Evolutionary conservation across 2,888 invertebrate genomes (phyloP), one percentile per base, ranked within the genome.

Genomic region (Rhamphomyia laevipes): DNA sequence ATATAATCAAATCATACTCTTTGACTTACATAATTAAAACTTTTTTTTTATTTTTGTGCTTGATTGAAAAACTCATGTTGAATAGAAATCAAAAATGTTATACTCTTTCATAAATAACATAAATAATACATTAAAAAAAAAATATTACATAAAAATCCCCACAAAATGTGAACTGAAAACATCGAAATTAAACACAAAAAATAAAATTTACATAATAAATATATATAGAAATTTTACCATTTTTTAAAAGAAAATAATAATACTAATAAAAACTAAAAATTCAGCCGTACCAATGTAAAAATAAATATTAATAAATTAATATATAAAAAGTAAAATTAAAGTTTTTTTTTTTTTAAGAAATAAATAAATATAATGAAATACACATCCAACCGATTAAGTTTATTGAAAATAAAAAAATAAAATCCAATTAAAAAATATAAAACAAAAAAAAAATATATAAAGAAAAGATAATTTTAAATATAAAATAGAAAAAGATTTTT

Each of bases 401-500:
- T 12, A 45, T 35, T 33, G 37, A 3, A 45, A 45, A 17, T 18
- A 33, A 33, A 38, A 38, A 3, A 23, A 42, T 13, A 21, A 42
- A 12, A 38, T 23, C 5, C n/a, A 23, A 42, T n/a, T 42, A 23
- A 12, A 18, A 21, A 18, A 23, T 9, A 42, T 40, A 21, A 18
- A 18, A 18, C 49, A 48, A 51, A 48, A 31, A 45, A 17, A n/a
- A 37, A 6, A 47, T 38, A 43, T 42, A 16, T 16, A 48, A 37
- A 47, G 47, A 45, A 42, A 54, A 42, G 23, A 42, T 43, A 51
- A 45, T 43, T 48, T 47, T 45, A 52, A 49, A 70, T 70, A 73
- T 70, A 67, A 71, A 67, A 67, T 66, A 65, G 66, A 66, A 67
- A 67, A 68, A 66, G 66, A 51, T 44, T 37, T 33, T 45, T 42